A percentile compares a stretch with the other conserved stretches of the same genome.
Conservation (phyloP, 2,888 invertebrate genomes). For the Steromphala cineraria region DNA sequence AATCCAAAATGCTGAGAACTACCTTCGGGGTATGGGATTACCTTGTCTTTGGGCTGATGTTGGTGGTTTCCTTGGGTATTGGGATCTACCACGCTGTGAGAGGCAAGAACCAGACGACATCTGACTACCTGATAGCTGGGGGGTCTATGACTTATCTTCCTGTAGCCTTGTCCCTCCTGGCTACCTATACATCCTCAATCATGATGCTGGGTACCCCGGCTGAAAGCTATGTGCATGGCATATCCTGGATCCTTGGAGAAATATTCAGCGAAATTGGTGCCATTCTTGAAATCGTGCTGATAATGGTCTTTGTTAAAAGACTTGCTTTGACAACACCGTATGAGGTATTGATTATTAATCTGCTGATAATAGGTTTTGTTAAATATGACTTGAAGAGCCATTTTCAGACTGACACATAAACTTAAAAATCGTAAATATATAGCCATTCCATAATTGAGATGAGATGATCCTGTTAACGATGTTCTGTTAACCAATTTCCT, state of each 20-base stretch:
- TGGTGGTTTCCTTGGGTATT: conserved; percentile 57
- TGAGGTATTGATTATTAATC: background rate
- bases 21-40: conserved; percentile 46
- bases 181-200: conserved; percentile 65
- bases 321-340: background rate
- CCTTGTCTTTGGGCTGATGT: conserved; percentile 54
- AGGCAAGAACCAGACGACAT: conserved; percentile 52
- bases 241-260: background rate
- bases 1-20: too few relatives aligned
- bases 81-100: conserved; percentile 61
- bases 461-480: too few relatives aligned
- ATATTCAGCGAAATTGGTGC: background rate
- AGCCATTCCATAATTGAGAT: too few relatives aligned
- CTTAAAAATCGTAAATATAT: too few relatives aligned
- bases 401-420: too few relatives aligned
- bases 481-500: too few relatives aligned
- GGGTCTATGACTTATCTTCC: conserved; percentile 49
- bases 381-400: too few relatives aligned
- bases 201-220: conserved; percentile 61
- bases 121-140: conserved; percentile 62
- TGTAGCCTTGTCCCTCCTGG: conserved; percentile 54
- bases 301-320: background rate
- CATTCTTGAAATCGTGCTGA: background rate
- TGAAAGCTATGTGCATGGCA: conserved; percentile 57
- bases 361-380: too few relatives aligned